These are phyloP conservation scores for Eleginops maclovinus DNA, from an alignment of 2,113 vertebrate genomes.

Conservation along the genomic window DNA sequence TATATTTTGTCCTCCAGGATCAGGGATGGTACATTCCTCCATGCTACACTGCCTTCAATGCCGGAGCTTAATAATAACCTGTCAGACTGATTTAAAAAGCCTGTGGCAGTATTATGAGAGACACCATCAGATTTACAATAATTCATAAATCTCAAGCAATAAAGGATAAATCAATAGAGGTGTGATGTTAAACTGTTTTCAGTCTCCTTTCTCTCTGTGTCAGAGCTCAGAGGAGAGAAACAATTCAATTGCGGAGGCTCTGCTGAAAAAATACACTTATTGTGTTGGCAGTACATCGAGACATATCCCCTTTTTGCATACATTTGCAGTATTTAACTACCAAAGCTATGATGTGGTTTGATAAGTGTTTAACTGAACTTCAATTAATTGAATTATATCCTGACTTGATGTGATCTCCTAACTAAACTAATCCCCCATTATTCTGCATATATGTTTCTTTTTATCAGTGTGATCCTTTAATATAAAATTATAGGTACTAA, in stretches of 20 bases:
- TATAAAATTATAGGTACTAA: background rate
- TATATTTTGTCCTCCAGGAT: constrained; percentile 67
- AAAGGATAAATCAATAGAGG: constrained; percentile 78
- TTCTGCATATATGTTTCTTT: background rate
- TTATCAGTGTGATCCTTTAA: background rate
- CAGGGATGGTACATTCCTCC: constrained; percentile 65
- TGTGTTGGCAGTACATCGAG: constrained; percentile 34
- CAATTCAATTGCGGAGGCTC: constrained; percentile 60
- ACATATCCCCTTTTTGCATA: constrained; percentile 17
- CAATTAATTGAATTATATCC: background rate
- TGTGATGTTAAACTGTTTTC: constrained; percentile 75
- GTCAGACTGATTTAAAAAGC: constrained; percentile 80
- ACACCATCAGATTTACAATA: constrained; percentile 79
- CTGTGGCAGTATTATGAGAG: constrained; percentile 73
- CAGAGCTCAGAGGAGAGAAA: constrained; percentile 62
- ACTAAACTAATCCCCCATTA: background rate
- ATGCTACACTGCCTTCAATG: constrained; percentile 58
- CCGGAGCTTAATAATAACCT: constrained; percentile 71
- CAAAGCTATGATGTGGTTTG: constrained; percentile 8
- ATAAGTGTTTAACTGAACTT: background rate
- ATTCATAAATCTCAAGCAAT: constrained; percentile 79
- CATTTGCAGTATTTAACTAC: constrained; percentile 25
- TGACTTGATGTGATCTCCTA: background rate
- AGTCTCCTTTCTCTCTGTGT: constrained; percentile 57
- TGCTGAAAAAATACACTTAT: constrained; percentile 43